Percentiles rank a stretch among this genome's conserved stretches.
Conservation (phyloP, 2,113 vertebrate genomes). For the Dasyprocta punctata region DNA sequence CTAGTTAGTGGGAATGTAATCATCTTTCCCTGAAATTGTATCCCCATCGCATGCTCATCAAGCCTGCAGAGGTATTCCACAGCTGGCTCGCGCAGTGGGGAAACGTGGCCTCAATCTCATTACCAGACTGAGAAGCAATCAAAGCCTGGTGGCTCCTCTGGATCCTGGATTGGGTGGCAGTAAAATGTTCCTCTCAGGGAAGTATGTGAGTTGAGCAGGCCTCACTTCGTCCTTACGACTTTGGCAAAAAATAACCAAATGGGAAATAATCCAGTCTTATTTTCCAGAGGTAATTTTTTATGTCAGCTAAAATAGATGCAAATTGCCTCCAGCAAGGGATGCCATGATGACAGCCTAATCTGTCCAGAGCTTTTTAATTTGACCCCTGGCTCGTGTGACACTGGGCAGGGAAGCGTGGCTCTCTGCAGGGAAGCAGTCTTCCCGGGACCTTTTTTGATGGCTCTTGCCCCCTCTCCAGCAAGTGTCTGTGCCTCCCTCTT, state of each 20-base stretch:
- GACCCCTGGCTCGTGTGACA: rapidly evolving
- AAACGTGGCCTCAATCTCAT: constrained; percentile 48
- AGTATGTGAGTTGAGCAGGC: neutral
- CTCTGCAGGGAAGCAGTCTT: neutral
- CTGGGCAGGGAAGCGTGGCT: neutral
- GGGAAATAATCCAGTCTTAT: constrained; percentile 35
- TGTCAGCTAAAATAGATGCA: neutral
- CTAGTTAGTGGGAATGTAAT: neutral
- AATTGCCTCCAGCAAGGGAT: neutral
- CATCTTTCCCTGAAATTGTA: constrained; percentile 6
- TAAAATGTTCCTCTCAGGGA: neutral
- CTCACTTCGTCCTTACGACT: constrained; percentile 14
- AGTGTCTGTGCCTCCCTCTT: neutral
- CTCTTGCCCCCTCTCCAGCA: neutral
- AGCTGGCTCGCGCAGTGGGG: constrained; percentile 29
- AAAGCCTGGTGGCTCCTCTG: constrained; percentile 13
- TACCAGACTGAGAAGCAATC: constrained; percentile 56
- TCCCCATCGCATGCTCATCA: neutral
- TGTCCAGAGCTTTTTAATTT: neutral
- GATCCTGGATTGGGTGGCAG: constrained; percentile 1
- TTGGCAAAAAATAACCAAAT: constrained; percentile 5
- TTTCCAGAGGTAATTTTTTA: neutral
- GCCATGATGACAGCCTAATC: rapidly evolving
- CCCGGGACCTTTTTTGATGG: rapidly evolving
- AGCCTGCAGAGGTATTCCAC: constrained; percentile 21